phyloP scores from a whole-genome alignment of 2,113 vertebrate species.

The Pygoscelis adeliae region DNA sequence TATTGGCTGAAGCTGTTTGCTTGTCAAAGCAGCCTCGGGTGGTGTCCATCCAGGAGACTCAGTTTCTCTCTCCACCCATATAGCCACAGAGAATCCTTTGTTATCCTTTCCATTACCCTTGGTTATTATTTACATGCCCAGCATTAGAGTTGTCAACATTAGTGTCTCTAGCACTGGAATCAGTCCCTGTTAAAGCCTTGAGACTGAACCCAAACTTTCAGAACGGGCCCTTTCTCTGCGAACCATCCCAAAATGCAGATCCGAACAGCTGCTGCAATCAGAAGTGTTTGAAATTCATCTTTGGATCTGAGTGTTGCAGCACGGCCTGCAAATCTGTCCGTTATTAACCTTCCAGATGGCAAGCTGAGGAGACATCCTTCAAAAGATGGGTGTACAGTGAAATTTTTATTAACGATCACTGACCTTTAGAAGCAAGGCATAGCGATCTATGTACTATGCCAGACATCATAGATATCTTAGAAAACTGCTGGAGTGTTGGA shows the following conservation, averaged over 20 bases:
- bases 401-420: not conserved
- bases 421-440: not conserved
- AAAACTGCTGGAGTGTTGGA: not conserved
- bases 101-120: not conserved
- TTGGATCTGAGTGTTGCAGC: not conserved
- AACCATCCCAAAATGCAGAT: not conserved
- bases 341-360: slow-evolving; percentile 14
- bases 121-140: not conserved
- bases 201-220: not conserved
- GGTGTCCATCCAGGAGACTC: not conserved
- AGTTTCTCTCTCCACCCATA: not conserved
- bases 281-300: not conserved
- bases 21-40: not conserved
- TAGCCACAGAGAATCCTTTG: not conserved
- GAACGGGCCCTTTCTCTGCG: not conserved
- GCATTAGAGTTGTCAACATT: not conserved
- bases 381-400: not conserved
- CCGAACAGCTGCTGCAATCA: not conserved
- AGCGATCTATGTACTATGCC: not conserved
- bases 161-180: not conserved
- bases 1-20: not conserved
- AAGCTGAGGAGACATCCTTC: not conserved
- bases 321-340: rapidly evolving
- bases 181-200: not conserved
- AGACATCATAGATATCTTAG: not conserved